Evolutionary conservation across 1,140 invertebrate species (phyloP).

Genomic region (Brachionus koreanus): DNA sequence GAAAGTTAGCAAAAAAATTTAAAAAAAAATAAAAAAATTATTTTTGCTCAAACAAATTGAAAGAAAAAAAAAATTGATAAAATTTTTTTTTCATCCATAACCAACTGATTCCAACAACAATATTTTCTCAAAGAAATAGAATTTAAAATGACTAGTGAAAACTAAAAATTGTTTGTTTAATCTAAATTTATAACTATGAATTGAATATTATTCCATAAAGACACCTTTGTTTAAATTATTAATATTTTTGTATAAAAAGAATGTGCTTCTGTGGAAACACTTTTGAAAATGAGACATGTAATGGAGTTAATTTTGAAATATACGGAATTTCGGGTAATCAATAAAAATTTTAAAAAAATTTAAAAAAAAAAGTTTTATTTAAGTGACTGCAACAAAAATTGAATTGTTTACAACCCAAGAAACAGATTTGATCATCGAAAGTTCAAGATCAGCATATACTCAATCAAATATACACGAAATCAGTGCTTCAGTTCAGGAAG

Average conservation of each 20-base stretch:
- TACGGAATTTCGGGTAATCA: neutral
- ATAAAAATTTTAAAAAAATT: neutral
- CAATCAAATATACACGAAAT: neutral
- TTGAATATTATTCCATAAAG: neutral
- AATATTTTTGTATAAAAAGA: neutral
- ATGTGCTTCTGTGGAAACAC: neutral
- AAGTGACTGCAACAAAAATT: too few species aligned
- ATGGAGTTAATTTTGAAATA: neutral
- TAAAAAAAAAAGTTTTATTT: neutral
- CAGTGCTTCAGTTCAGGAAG: neutral
- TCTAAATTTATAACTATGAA: too few species aligned
- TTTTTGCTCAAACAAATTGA: too few species aligned
- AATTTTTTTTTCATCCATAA: too few species aligned
- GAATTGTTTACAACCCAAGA: neutral
- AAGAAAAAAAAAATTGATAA: too few species aligned
- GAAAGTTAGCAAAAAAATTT: too few species aligned
- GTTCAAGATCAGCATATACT: neutral
- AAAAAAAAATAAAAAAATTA: too few species aligned
- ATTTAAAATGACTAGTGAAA: too few species aligned
- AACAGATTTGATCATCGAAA: neutral
- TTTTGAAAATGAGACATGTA: neutral
- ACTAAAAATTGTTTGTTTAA: too few species aligned
- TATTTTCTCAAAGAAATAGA: too few species aligned
- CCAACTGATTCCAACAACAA: too few species aligned
- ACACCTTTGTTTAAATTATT: neutral